Evolutionary conservation across 1,140 invertebrate genomes (phyloP), one percentile per base, ranked within the genome.

Genomic region (Papilio dardanus): DNA sequence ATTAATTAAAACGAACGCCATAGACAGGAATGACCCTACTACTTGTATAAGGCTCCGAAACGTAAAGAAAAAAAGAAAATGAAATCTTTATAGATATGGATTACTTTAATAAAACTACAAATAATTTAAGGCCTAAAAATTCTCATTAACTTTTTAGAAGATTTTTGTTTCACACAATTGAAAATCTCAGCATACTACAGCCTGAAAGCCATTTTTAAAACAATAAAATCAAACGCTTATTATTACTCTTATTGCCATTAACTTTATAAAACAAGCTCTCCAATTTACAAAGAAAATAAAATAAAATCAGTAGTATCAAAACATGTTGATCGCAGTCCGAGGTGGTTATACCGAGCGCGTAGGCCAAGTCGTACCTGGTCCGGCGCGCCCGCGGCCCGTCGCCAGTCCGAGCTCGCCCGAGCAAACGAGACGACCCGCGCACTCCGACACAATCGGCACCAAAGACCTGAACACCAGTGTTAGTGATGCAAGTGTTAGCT

Each of bases 321-420:
- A 65, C 35, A 8, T 19, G 14, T 42, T 28, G 33, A 54, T 82
- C 88, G 80, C 75, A 74, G 75, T 86, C 77, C 77, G 78, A 88
- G 88, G 88, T 90, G 87, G 88, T 90, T 89, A 90, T 88, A 90
- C 86, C 87, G 83, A 88, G 86, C 87, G 91, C 87, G 88, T 91
- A 91, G 88, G 89, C 87, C 83, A 90, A 86, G 84, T 84, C 83
- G 86, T 92, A 92, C 90, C 90, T 92, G 90, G 77, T 80, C 86
- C 81, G 85, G 77, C 85, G 86, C 86, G 84, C 80, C 83, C 81
- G 83, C 74, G 77, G 88, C 82, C 90, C 81, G 83, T 75, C 77
- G 88, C 82, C 90, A 93, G 89, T 92, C 77, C 83, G 82, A 86
- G 81, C 83, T 82, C 76, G 86, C 78, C 84, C 87, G 84, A 84